Conservation (phyloP, 1,140 invertebrate species). For the Micrasema minimum region DNA sequence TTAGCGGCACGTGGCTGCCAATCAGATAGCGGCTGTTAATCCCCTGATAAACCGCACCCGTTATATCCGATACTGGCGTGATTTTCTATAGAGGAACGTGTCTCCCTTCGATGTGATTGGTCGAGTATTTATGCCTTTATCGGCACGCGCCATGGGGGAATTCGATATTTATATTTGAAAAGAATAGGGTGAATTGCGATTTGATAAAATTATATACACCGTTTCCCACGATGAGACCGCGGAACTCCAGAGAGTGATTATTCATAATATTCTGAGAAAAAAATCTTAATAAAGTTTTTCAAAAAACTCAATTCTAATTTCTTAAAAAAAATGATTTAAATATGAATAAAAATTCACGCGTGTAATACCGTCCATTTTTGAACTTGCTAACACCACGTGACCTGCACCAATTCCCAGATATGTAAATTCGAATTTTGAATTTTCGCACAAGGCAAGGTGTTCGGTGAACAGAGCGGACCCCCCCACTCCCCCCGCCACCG, state of each 20-base stretch:
- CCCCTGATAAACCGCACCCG: slow-evolving; percentile 31
- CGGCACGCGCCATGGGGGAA: slow-evolving; percentile 24
- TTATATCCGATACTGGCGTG: slow-evolving; percentile 18
- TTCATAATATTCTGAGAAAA: too few relatives aligned
- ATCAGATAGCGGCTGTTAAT: slow-evolving; percentile 47
- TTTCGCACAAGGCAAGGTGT: too few relatives aligned
- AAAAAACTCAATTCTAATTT: too few relatives aligned
- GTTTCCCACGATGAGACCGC: too few relatives aligned
- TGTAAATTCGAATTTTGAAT: background rate
- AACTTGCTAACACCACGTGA: too few relatives aligned
- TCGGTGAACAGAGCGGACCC: background rate
- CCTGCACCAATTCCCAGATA: background rate
- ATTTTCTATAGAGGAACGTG: slow-evolving; percentile 19
- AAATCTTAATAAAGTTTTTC: too few relatives aligned
- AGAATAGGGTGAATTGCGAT: background rate
- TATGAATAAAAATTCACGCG: too few relatives aligned
- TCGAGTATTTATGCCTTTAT: slow-evolving; percentile 30
- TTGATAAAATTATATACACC: background rate
- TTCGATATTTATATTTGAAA: slow-evolving; percentile 10
- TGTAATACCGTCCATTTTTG: too few relatives aligned
- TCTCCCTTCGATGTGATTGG: slow-evolving; percentile 13
- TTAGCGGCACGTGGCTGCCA: slow-evolving; percentile 45
- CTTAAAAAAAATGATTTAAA: too few relatives aligned
- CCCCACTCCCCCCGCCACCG: background rate
- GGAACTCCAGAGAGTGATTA: too few relatives aligned